Base-by-base conservation (phyloP, 1,140 invertebrate genomes). In the Sipha flava region DNA sequence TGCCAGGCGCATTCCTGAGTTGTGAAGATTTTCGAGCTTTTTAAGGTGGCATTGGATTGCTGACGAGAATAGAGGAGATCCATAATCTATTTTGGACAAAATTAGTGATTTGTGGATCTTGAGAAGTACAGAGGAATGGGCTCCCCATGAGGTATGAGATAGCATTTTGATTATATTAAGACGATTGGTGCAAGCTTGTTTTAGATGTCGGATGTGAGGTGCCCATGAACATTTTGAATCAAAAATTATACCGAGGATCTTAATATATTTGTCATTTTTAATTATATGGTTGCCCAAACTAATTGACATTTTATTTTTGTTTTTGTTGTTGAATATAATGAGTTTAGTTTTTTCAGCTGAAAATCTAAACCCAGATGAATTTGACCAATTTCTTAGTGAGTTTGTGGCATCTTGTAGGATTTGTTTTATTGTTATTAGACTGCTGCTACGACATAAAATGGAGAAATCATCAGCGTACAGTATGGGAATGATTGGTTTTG, bases 391-490 rank as follows among this genome's bases (percentile, higher is more conserved):
- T n/a, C n/a, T n/a, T n/a, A 59, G 31, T 59, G 5, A 59, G 57
- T 59, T 59, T 59, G 12, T n/a, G n/a, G n/a, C n/a, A n/a, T n/a
- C n/a, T n/a, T n/a, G n/a, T n/a, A n/a, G n/a, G n/a, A n/a, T n/a
- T n/a, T n/a, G n/a, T n/a, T n/a, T n/a, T n/a, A n/a, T n/a, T n/a
- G n/a, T n/a, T n/a, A n/a, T n/a, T n/a, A n/a, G n/a, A n/a, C n/a
- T n/a, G n/a, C n/a, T n/a, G n/a, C n/a, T n/a, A n/a, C n/a, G n/a
- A n/a, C n/a, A n/a, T n/a, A n/a, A n/a, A n/a, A n/a, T n/a, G n/a
- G n/a, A n/a, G n/a, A n/a, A n/a, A n/a, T 31, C 75, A 43, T 59
- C 75, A 34, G 52, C 75, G 6, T 52, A 79, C 10, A 79, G 49
- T 3, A 54, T 54, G 47, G 12, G 45, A 16, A 57, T 79, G 31